Conservation (phyloP, 2,888 invertebrate genomes). For the Leptopilina syphax region DNA sequence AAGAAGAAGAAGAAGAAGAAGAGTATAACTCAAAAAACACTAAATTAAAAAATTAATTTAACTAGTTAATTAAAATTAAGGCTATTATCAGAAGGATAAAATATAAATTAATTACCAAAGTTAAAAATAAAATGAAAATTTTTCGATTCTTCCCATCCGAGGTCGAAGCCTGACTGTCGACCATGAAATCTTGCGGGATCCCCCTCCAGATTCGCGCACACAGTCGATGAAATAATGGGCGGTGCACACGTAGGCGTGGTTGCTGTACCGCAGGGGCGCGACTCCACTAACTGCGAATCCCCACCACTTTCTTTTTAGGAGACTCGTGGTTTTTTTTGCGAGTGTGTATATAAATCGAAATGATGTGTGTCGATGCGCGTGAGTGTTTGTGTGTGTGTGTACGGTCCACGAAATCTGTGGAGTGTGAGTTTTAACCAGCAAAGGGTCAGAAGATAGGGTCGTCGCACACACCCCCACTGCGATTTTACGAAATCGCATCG, state of each 20-base stretch:
- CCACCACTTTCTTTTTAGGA: conserved; percentile 15
- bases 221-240: conserved; percentile 41
- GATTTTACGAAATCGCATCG: conserved; percentile 57
- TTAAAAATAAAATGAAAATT: neutral
- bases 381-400: conserved; percentile 50
- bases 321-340: neutral
- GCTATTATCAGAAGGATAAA: too few species aligned
- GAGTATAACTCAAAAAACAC: too few species aligned
- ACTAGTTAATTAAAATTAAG: too few species aligned
- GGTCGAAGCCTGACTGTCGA: neutral
- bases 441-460: conserved; percentile 45
- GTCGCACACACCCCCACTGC: conserved; percentile 57
- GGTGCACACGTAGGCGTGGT: conserved; percentile 52
- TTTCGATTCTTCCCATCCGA: neutral
- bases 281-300: conserved; percentile 21
- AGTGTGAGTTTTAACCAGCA: conserved; percentile 19
- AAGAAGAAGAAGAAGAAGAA: too few species aligned
- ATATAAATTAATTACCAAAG: neutral
- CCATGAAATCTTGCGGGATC: neutral
- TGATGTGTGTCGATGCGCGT: conserved; percentile 5
- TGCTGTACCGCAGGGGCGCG: conserved; percentile 52
- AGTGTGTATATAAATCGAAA: neutral
- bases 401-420: conserved; percentile 44
- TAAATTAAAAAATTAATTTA: too few species aligned
- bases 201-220: neutral